phyloP scores from a whole-genome alignment of 2,797 vertebrate genomes.

The Melanotaenia maccullochi region DNA sequence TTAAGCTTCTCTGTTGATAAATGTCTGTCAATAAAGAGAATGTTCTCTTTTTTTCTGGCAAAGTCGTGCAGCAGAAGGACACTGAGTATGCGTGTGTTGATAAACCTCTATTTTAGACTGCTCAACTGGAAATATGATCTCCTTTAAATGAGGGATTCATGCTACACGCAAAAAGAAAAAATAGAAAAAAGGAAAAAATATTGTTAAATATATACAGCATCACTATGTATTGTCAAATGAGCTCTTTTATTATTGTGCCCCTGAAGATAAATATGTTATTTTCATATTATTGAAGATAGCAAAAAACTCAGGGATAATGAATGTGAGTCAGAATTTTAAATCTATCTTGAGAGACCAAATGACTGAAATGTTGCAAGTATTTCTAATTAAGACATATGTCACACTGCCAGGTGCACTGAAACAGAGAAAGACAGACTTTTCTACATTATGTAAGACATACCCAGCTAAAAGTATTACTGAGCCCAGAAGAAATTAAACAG shows the following conservation, averaged over 20 bases:
- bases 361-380: not conserved
- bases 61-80: conserved; percentile 6
- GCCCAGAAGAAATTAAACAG: not conserved
- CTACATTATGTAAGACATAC: not conserved
- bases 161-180: not conserved
- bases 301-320: not conserved
- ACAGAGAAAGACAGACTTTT: not conserved
- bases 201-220: not conserved
- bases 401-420: not conserved
- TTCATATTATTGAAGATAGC: not conserved
- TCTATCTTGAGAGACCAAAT: conserved; percentile 11
- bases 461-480: not conserved
- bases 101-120: conserved; percentile 16
- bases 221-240: not conserved
- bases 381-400: not conserved
- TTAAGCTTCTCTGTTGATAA: conserved; percentile 46
- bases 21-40: conserved; percentile 22
- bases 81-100: not conserved
- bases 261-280: conserved; percentile 4
- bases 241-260: conserved; percentile 1
- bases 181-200: not conserved
- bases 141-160: conserved; percentile 18
- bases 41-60: conserved; percentile 4
- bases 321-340: conserved; percentile 28
- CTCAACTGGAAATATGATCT: conserved; percentile 24